Evolutionary conservation across 2,888 invertebrate species (phyloP), one percentile per base, ranked within the genome.

Genomic region (Patella depressa): DNA sequence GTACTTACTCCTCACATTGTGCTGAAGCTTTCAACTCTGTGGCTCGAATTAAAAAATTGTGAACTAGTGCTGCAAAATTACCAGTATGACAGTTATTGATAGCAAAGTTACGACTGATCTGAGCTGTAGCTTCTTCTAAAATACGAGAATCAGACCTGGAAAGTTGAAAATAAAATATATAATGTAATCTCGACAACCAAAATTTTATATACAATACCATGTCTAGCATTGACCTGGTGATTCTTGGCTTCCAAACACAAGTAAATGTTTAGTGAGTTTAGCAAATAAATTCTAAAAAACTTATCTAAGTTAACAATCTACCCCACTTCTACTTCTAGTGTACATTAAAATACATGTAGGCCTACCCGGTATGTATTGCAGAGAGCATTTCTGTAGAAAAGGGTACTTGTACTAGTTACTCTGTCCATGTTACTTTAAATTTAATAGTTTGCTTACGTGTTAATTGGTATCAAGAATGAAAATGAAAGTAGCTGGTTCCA

Each of bases 401-500:
- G 45, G 45, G 45, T 45, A 7, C 9, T 45, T 45, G 4, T 45
- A 45, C 9, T 45, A 45, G 45, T 45, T 9, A 45, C 45, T 45
- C 0, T 9, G 45, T 45, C 7, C 29, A 71, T 71, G 29, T 24
- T 54, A 72, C 53, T 5, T 54, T 15, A 24, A 24, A 24, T 17
- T 24, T 29, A 24, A 24, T 45, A 19, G 14, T 54, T 19, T 24
- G 17, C 74, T 78, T 84, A 91, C 91, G 90, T 90, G 86, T 94
- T 95, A 71, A 94, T 93, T 0, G 97, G 97, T 79, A 96, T 95
- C 59, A 94, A 94, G 85, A 98, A 95, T 84, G 97, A 96, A 90
- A 97, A 99, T 0, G 98, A 96, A 59, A 99, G 93, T 83, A 99
- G 94, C 84, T 95, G 95, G 90, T 97, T 97, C 99, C 99, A 99